Conservation (phyloP, 2,113 vertebrate genomes). For the Ailurus styani region DNA sequence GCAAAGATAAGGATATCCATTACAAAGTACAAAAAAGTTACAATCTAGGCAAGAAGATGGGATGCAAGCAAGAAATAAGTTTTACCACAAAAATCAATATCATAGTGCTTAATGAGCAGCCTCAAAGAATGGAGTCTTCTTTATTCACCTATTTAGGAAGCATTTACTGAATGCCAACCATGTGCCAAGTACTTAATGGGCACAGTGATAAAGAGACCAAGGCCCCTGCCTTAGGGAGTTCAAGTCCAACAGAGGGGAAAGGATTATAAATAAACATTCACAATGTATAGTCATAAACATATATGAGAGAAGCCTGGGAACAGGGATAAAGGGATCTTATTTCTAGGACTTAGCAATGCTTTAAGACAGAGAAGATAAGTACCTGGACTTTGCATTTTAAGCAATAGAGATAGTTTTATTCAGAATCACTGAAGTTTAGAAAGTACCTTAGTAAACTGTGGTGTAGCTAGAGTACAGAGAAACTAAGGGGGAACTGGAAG, state of each 20-base stretch:
- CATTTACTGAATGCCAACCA: neutral
- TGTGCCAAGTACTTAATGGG: neutral
- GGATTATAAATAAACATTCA: neutral
- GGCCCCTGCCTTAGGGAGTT: neutral
- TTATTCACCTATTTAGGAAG: neutral
- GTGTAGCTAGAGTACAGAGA: neutral
- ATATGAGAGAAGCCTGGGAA: too few species aligned
- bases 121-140: neutral
- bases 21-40: neutral
- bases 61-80: neutral
- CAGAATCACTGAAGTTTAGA: neutral
- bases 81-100: neutral
- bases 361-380: neutral
- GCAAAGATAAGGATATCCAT: neutral
- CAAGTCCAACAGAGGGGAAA: neutral
- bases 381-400: neutral
- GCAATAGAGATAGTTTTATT: neutral
- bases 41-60: neutral
- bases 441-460: neutral
- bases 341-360: neutral
- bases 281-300: neutral
- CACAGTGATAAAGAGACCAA: neutral
- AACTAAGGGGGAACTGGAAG: neutral
- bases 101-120: neutral
- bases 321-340: neutral